Evolutionary conservation across 2,888 invertebrate genomes (phyloP).

Genomic region (Amblyjoppa fuscipennis): DNA sequence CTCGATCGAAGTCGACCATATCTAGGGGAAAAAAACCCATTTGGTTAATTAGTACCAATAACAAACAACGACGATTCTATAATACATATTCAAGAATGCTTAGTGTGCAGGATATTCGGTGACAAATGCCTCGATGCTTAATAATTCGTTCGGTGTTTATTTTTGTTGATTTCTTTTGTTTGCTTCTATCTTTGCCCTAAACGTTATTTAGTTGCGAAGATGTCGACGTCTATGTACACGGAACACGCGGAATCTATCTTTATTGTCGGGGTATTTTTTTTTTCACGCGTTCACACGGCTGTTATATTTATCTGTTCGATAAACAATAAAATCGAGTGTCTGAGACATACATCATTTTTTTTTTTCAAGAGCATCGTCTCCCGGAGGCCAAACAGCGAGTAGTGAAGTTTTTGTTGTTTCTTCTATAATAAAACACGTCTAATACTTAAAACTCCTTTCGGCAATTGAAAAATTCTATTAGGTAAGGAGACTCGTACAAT

Average conservation of each 20-base stretch:
- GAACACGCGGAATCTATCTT: slow-evolving; percentile 53
- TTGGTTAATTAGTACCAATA: slow-evolving; percentile 51
- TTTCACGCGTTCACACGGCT: slow-evolving; percentile 10
- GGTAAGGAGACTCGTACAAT: slow-evolving; percentile 40
- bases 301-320: neutral
- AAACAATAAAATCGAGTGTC: slow-evolving; percentile 9
- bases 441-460: slow-evolving; percentile 31
- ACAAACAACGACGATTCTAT: slow-evolving; percentile 54
- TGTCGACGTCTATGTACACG: slow-evolving; percentile 44
- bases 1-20: slow-evolving; percentile 4
- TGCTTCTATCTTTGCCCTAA: slow-evolving; percentile 10
- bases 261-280: slow-evolving; percentile 61
- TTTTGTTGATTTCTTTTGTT: slow-evolving; percentile 1
- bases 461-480: slow-evolving; percentile 22
- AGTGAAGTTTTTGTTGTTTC: neutral
- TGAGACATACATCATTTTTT: slow-evolving; percentile 1
- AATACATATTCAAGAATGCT: slow-evolving; percentile 41
- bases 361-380: slow-evolving; percentile 15
- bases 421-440: slow-evolving; percentile 10
- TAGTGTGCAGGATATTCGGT: slow-evolving; percentile 15
- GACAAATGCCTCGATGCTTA: slow-evolving; percentile 40
- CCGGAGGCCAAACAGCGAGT: slow-evolving; percentile 7
- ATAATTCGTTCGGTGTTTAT: slow-evolving; percentile 14
- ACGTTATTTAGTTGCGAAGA: neutral
- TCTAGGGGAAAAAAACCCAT: slow-evolving; percentile 31